Evolutionary conservation across 2,113 vertebrate species (phyloP).

Genomic region (Siniperca chuatsi): DNA sequence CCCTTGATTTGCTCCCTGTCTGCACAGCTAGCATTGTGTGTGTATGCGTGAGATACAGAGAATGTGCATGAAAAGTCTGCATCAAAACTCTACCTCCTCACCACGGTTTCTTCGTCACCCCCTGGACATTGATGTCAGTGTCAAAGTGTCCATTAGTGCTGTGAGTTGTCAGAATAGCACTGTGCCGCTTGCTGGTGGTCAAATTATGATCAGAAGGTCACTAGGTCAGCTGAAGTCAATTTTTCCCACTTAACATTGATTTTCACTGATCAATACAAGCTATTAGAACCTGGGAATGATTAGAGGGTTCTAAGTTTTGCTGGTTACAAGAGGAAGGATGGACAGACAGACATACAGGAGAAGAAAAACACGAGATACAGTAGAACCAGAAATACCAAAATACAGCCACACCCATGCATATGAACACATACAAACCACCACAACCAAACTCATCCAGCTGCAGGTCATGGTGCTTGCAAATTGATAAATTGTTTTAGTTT

Average conservation of each 20-base stretch:
- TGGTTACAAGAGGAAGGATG: background rate
- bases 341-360: background rate
- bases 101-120: background rate
- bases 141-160: background rate
- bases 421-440: background rate
- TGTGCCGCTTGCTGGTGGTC: background rate
- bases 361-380: background rate
- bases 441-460: background rate
- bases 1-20: slow-evolving; percentile 30
- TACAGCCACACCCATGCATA: background rate
- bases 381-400: background rate
- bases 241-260: slow-evolving; percentile 45
- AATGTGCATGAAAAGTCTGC: background rate
- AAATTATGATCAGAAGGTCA: slow-evolving; percentile 20
- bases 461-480: too few relatives aligned
- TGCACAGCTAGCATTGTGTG: background rate
- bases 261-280: slow-evolving; percentile 48
- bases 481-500: background rate
- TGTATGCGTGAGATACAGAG: background rate
- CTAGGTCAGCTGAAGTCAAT: slow-evolving; percentile 10
- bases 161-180: background rate
- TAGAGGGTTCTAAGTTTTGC: slow-evolving; percentile 13
- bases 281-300: slow-evolving; percentile 37
- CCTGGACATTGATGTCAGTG: background rate
- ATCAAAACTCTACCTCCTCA: background rate